Conservation (phyloP, 1,140 invertebrate species). For the Zaprionus africanus region DNA sequence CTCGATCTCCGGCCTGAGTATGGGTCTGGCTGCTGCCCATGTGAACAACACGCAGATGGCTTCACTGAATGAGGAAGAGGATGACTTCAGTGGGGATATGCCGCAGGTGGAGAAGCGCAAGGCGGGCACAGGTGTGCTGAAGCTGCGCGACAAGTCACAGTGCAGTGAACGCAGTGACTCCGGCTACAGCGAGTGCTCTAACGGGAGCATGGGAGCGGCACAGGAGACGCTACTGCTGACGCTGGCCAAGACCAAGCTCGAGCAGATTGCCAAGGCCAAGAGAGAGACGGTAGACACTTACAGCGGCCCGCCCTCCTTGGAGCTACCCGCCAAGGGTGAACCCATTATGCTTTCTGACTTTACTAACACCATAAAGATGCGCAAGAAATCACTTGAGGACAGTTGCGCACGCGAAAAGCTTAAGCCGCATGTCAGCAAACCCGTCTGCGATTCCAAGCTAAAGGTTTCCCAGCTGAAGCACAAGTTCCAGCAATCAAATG, state of each 20-base stretch:
- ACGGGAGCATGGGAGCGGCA: constrained; percentile 68
- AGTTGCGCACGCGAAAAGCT: constrained; percentile 70
- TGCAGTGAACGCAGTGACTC: constrained; percentile 87
- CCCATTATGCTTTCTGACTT: constrained; percentile 83
- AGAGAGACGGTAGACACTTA: neutral
- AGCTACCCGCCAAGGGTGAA: constrained; percentile 61
- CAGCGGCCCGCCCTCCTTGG: constrained; percentile 33
- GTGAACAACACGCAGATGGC: constrained; percentile 61
- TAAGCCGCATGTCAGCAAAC: constrained; percentile 57
- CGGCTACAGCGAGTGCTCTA: constrained; percentile 87
- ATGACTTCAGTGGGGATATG: constrained; percentile 73
- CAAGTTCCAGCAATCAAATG: constrained; percentile 63
- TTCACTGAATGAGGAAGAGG: constrained; percentile 78
- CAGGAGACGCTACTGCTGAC: constrained; percentile 69
- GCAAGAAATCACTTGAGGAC: constrained; percentile 81
- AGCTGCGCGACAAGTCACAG: constrained; percentile 75
- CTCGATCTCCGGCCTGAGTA: constrained; percentile 74
- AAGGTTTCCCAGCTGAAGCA: constrained; percentile 81
- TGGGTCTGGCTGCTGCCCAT: constrained; percentile 54
- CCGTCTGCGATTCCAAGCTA: constrained; percentile 63
- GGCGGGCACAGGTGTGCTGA: constrained; percentile 21
- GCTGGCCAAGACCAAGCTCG: constrained; percentile 74
- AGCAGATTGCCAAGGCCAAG: constrained; percentile 73
- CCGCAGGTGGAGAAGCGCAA: constrained; percentile 63
- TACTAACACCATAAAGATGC: constrained; percentile 83